Evolutionary conservation across 92 coral and sea anemone genomes (phyloP).

Genomic region (Blastomussa wellsi): DNA sequence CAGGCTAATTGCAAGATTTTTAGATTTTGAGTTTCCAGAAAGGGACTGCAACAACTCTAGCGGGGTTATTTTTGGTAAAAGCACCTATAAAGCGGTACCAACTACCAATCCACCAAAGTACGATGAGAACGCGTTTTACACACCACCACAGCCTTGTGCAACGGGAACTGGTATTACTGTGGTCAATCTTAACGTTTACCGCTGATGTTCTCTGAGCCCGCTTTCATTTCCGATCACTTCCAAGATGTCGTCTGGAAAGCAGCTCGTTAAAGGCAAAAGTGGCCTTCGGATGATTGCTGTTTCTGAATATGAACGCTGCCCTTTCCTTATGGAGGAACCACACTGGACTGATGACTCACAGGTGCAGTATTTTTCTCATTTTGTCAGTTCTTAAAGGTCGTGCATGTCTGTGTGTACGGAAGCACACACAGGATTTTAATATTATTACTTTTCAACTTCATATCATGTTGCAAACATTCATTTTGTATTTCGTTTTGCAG

Average conservation of each 20-base stretch:
- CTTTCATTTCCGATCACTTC: neutral
- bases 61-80: too few species aligned
- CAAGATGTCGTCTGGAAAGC: conserved; percentile 95
- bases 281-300: conserved; percentile 94
- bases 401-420: neutral
- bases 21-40: too few species aligned
- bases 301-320: conserved; percentile 82
- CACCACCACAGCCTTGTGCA: too few species aligned
- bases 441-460: neutral
- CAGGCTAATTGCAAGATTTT: too few species aligned
- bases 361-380: conserved; percentile 48
- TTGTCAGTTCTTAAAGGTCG: neutral
- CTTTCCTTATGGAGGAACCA: conserved; percentile 94
- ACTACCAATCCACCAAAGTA: too few species aligned
- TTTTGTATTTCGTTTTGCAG: conserved; percentile 54
- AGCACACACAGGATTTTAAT: neutral
- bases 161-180: neutral
- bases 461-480: neutral
- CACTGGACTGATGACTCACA: conserved; percentile 91
- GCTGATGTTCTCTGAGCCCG: conserved; percentile 45
- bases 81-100: too few species aligned
- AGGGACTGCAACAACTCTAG: too few species aligned
- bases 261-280: conserved; percentile 88
- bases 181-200: neutral
- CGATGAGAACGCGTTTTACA: too few species aligned